These are phyloP conservation scores for Sebastiscus tertius DNA, from an alignment of 2,797 vertebrate species.

Conservation along the genomic window DNA sequence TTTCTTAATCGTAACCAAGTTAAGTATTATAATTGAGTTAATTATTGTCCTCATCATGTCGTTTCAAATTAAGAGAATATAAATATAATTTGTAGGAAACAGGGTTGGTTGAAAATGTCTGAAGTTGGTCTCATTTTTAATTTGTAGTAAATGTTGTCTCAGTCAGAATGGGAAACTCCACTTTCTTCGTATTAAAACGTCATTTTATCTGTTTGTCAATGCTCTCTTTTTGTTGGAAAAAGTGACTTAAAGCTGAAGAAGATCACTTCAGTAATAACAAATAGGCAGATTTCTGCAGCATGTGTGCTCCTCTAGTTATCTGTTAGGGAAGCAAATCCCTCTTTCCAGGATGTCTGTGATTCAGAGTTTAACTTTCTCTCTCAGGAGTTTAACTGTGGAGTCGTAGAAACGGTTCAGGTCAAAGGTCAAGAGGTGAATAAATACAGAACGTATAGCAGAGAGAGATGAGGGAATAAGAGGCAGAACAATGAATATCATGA, in stretches of 20 bases:
- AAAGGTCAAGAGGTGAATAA: background rate
- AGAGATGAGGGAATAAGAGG: too few relatives aligned
- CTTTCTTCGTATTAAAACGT: background rate
- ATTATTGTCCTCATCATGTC: background rate
- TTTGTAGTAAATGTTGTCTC: background rate
- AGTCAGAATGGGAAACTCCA: background rate
- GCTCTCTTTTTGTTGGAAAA: too few relatives aligned
- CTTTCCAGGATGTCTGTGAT: background rate
- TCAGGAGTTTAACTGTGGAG: background rate
- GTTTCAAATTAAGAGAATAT: background rate
- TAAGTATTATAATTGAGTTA: too few relatives aligned
- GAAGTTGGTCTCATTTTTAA: background rate
- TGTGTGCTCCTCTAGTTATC: background rate
- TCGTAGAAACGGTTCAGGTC: too few relatives aligned
- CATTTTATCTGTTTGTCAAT: background rate
- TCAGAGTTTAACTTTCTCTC: background rate
- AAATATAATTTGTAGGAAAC: background rate
- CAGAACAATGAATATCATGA: background rate
- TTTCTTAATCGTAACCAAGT: background rate
- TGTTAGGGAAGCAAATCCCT: background rate
- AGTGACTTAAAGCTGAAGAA: background rate
- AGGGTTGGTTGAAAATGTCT: background rate
- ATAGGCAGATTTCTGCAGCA: background rate
- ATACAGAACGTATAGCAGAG: background rate
- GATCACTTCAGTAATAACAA: background rate